These are phyloP conservation scores for Mus caroli DNA, from an alignment of 2,797 vertebrate species.

Conservation along the genomic window DNA sequence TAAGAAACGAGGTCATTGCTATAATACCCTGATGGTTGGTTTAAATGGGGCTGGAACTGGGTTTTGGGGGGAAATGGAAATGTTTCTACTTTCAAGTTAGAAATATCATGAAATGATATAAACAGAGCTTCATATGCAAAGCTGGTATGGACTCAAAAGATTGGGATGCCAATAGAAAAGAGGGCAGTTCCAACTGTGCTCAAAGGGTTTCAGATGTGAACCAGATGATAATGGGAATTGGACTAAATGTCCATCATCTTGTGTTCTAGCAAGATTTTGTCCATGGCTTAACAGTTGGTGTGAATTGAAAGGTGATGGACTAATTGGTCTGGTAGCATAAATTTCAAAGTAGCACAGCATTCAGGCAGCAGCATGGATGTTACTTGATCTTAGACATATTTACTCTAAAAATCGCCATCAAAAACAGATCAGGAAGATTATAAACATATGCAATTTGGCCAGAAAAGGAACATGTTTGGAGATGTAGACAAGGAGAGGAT, in stretches of 20 bases:
- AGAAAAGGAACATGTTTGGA: neutral
- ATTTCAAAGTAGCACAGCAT: neutral
- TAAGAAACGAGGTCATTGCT: neutral
- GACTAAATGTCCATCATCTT: neutral
- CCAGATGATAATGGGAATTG: neutral
- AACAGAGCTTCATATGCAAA: neutral
- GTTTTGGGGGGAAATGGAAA: neutral
- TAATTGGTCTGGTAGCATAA: neutral
- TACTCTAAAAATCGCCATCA: neutral
- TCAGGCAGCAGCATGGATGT: neutral
- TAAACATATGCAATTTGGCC: neutral
- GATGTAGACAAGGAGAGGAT: neutral
- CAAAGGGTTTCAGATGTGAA: neutral
- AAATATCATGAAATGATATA: neutral
- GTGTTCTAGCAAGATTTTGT: neutral
- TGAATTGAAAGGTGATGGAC: neutral
- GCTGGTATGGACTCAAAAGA: neutral
- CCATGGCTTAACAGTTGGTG: neutral
- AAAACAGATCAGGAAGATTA: neutral
- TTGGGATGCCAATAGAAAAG: neutral
- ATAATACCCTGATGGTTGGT: neutral
- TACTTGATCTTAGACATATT: neutral
- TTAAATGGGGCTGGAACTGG: neutral
- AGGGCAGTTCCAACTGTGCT: neutral
- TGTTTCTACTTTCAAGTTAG: neutral